A percentile compares a stretch with the other conserved stretches of the same genome.
Evolutionary conservation across 2,113 vertebrate species (phyloP).

Genomic region (Rallus limicola): DNA sequence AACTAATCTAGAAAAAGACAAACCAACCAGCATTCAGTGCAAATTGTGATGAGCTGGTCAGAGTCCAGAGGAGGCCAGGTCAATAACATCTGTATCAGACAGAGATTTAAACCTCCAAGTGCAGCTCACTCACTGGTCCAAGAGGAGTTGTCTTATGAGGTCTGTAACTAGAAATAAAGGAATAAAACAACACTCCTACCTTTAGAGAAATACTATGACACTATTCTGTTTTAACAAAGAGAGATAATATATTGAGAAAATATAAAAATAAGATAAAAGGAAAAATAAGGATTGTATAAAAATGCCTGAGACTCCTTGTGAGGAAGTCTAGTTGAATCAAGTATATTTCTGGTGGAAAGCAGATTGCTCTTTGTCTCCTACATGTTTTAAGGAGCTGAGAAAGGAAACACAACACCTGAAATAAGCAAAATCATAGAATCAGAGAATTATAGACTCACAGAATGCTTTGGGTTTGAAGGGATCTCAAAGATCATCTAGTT

Average conservation of each 20-base stretch:
- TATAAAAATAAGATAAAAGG: background rate
- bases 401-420: background rate
- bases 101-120: background rate
- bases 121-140: background rate
- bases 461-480: too few species aligned
- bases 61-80: background rate
- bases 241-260: background rate
- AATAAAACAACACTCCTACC: background rate
- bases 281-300: background rate
- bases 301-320: fast-evolving
- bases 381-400: background rate
- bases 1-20: background rate
- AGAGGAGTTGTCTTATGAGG: background rate
- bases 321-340: background rate
- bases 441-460: too few species aligned
- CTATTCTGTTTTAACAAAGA: background rate
- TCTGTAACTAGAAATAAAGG: background rate
- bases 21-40: background rate
- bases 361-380: background rate
- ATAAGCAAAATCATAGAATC: background rate
- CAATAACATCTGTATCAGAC: background rate
- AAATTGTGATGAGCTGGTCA: background rate
- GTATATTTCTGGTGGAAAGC: background rate
- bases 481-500: too few species aligned
- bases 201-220: background rate